Percentiles rank a stretch among this genome's conserved stretches.
Conservation (phyloP, 2,113 vertebrate species). For the Oncorhynchus mykiss region DNA sequence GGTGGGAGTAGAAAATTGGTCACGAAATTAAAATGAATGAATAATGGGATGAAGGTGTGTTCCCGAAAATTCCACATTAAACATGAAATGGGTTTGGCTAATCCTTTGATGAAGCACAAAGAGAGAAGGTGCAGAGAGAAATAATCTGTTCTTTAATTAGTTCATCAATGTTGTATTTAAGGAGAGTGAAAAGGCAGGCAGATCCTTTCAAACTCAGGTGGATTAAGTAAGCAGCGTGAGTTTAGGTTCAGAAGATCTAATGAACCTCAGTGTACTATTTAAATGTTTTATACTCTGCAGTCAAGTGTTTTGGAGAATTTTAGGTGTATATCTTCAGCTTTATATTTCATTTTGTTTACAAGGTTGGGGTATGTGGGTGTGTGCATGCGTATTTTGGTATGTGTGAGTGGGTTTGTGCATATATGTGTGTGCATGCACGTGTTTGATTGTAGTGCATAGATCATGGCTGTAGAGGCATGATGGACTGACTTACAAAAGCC, state of each 20-base stretch:
- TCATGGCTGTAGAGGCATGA: slow-evolving; percentile 49
- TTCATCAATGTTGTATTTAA: slow-evolving; percentile 7
- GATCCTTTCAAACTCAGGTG: not conserved
- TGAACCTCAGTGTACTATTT: not conserved
- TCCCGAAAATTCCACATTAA: slow-evolving; percentile 10
- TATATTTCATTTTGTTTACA: not conserved
- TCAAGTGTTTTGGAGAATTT: not conserved
- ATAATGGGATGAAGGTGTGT: slow-evolving; percentile 8
- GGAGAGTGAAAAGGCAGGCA: not conserved
- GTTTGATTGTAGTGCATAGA: slow-evolving; percentile 19
- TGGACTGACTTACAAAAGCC: slow-evolving; percentile 49
- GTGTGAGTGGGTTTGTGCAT: not conserved
- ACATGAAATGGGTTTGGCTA: slow-evolving; percentile 13
- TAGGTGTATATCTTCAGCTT: not conserved
- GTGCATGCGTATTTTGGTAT: not conserved
- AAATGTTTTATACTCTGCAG: not conserved
- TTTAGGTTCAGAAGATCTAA: not conserved
- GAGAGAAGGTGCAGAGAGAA: not conserved
- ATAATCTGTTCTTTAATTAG: slow-evolving; percentile 9
- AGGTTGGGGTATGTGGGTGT: not conserved
- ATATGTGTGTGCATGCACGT: not conserved
- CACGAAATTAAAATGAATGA: slow-evolving; percentile 44
- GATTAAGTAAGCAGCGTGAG: not conserved
- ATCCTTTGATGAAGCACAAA: slow-evolving; percentile 2
- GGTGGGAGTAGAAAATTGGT: slow-evolving; percentile 40